Evolutionary conservation across 2,888 invertebrate species (phyloP), one percentile per base, ranked within the genome.

Genomic region (Drosophila niveifrons): DNA sequence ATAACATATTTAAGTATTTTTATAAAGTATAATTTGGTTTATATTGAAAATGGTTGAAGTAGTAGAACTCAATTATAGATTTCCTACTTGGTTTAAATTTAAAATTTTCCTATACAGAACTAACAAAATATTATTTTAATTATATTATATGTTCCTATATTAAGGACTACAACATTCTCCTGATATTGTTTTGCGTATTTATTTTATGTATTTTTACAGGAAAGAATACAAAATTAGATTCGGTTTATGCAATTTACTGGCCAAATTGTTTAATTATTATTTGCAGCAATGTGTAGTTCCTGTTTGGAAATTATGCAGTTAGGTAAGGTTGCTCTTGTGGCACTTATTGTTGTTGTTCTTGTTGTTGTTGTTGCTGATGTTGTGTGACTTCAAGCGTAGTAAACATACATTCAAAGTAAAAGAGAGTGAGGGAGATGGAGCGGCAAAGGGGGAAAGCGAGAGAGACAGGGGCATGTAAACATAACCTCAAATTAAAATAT

Each of bases 401-500:
- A 66, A 53, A 57, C 58, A 77, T 61, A 18, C 46, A 36, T 41
- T 41, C 39, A 29, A 18, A 23, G 23, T 36, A 57, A 29, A 18
- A 56, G 51, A 18, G 9, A 11, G 15, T 48, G 47, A 23, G 18
- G 7, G n/a, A 52, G 17, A 31, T 2, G 46, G 34, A n/a, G 44
- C n/a, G n/a, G n/a, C n/a, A 2, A 11, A 41, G 13, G 13, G 39
- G 34, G n/a, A 3, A 4, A 43, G 48, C 31, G 13, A 11, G 4
- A 29, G 57, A 52, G 28, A 67, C 23, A 34, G 47, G 7, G 28
- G 63, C 71, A 53, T 84, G 81, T 86, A 86, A 87, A 84, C 85
- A 86, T 80, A 86, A 80, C 85, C 87, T 80, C 84, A 86, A 86
- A 87, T 86, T 86, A 82, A 84, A 87, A 87, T 86, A 78, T 84